Evolutionary conservation across 2,113 vertebrate genomes (phyloP), one percentile per base, ranked within the genome.

Genomic region (Laticauda colubrina): DNA sequence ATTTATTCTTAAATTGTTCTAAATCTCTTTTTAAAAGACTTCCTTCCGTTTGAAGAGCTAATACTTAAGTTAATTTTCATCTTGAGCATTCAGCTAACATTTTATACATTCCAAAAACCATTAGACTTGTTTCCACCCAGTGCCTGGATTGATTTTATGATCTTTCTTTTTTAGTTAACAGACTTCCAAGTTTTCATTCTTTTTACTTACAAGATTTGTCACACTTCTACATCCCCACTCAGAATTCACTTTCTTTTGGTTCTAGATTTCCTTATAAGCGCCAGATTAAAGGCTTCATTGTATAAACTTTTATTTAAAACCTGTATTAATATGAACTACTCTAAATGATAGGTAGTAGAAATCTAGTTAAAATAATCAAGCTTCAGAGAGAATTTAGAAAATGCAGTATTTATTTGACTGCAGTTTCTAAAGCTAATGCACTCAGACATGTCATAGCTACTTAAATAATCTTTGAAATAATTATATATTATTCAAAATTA

Each of bases 191-290:
- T 90, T 96, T 97, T 96, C 92, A 92, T 97, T 97, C 93, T 96
- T 95, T 87, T 97, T 91, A 94, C 94, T 96, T 97, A 95, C 94
- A 96, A 95, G 96, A 97, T 95, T 95, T 95, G 94, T 96, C 96
- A 96, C 91, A 97, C 94, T 95, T 96, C 93, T 95, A 93, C 92
- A 96, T 93, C 64, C 90, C 92, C 91, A 43, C 90, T 96, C 92
- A 95, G 48, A 95, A 59, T 96, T 96, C 93, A 96, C 0, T 48
- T 54, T 94, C 85, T 93, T 95, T 96, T 96, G 93, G 91, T 55
- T 96, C 94, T 94, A 96, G 93, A 97, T 96, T 96, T 97, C 95
- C 94, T 94, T 96, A 95, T 93, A 45, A 7, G 9, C 59, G 69
- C 91, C 96, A 97, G 96, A 98, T 95, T 97, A 97, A 97, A 91